phyloP scores from a whole-genome alignment of 1,140 invertebrate species.

The Gryllus bimaculatus region DNA sequence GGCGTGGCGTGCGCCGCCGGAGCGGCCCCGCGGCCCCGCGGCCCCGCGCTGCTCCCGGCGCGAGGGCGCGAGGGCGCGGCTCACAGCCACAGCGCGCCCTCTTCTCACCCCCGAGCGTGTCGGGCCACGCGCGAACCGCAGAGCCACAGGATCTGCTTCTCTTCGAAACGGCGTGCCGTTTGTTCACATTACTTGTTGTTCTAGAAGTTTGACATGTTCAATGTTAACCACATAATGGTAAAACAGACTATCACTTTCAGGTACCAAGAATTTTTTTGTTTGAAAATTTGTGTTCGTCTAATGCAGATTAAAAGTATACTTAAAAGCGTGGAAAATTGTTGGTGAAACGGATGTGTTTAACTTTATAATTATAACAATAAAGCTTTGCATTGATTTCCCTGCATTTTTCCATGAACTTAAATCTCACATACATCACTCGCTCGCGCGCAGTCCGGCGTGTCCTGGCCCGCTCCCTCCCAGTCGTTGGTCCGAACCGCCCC shows the following conservation, averaged over 20 bases:
- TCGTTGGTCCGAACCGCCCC: too few species aligned
- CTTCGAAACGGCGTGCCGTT: conserved; percentile 15
- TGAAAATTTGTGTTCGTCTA: conserved; percentile 18
- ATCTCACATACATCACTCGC: too few species aligned
- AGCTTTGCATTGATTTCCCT: conserved; percentile 11
- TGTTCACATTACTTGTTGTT: conserved; percentile 13
- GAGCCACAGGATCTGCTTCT: background rate
- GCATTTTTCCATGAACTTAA: conserved; percentile 3
- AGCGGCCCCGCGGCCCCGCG: background rate
- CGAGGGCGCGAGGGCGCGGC: background rate
- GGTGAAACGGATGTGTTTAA: conserved; percentile 13
- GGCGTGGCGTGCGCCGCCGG: background rate
- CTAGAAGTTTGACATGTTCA: conserved; percentile 16
- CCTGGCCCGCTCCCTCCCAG: too few species aligned
- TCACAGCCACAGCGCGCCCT: background rate
- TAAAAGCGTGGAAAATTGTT: background rate
- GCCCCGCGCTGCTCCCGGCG: background rate
- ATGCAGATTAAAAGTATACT: conserved; percentile 3
- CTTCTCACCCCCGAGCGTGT: background rate
- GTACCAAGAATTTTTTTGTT: conserved; percentile 17
- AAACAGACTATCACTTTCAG: conserved; percentile 16
- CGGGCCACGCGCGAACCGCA: conserved; percentile 9
- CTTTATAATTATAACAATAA: conserved; percentile 8
- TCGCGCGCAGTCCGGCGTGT: too few species aligned
- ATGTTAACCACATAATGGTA: conserved; percentile 11